Percentiles rank a stretch among this genome's conserved stretches.
Conservation (phyloP, 2,113 vertebrate species). For the Chrysochloris asiatica region DNA sequence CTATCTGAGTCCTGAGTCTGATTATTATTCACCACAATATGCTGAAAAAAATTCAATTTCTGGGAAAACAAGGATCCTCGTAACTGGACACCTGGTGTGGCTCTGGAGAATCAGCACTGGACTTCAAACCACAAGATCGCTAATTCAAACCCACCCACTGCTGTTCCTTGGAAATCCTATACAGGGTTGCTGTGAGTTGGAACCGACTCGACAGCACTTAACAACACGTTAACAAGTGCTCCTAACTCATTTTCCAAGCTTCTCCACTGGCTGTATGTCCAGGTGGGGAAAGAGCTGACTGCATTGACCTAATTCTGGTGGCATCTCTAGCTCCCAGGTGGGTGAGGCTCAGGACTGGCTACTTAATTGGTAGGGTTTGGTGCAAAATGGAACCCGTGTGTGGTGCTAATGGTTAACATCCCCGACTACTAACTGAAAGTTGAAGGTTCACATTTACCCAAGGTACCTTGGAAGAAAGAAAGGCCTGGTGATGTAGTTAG, state of each 20-base stretch:
- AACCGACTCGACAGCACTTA: too few relatives aligned
- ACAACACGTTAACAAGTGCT: not conserved
- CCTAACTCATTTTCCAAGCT: not conserved
- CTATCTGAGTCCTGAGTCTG: not conserved
- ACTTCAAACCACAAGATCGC: too few relatives aligned
- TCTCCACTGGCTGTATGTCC: not conserved
- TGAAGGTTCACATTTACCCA: too few relatives aligned
- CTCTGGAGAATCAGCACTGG: too few relatives aligned
- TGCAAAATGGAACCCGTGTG: not conserved
- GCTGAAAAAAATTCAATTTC: not conserved
- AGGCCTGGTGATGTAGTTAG: too few relatives aligned
- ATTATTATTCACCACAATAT: not conserved
- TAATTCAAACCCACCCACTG: too few relatives aligned
- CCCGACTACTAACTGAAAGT: not conserved
- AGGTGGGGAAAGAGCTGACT: accelerated
- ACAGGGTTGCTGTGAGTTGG: too few relatives aligned
- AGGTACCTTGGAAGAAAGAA: not conserved
- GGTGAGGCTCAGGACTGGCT: not conserved
- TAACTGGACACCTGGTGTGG: not conserved
- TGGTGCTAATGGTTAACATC: too few relatives aligned
- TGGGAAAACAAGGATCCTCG: not conserved
- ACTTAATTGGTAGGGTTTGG: not conserved
- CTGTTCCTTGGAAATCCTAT: too few relatives aligned
- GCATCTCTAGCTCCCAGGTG: not conserved
- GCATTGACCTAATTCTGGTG: too few relatives aligned